Evolutionary conservation across 37 sponge, comb jelly and placozoan species (phyloP).

Genomic region (Tethya wilhelma): DNA sequence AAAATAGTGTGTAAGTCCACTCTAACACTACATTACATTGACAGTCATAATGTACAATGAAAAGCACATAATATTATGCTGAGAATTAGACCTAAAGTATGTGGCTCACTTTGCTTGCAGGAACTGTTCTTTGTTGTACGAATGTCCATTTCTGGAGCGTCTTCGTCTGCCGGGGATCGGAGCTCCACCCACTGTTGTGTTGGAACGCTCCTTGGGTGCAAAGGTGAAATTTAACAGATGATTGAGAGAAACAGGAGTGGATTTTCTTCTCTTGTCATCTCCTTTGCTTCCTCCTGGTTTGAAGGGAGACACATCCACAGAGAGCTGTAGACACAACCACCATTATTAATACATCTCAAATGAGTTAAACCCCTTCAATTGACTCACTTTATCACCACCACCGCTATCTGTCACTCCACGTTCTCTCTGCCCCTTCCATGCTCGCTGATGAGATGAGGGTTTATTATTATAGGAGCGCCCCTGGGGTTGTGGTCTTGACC

Average conservation of each 20-base stretch:
- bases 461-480: no score
- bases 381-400: no score
- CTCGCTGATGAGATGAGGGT: no score
- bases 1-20: neutral
- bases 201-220: neutral
- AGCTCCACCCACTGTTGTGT: neutral
- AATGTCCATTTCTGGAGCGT: neutral
- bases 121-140: slow-evolving; percentile 86
- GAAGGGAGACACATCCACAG: neutral
- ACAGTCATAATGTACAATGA: neutral
- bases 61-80: neutral
- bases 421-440: no score
- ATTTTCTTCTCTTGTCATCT: slow-evolving; percentile 13
- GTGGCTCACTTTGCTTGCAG: slow-evolving; percentile 84
- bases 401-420: no score
- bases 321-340: no score
- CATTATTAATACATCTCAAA: no score
- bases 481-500: no score
- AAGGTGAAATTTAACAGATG: slow-evolving; percentile 69
- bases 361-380: no score
- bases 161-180: neutral
- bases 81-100: neutral
- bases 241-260: slow-evolving; percentile 61
- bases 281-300: neutral
- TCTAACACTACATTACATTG: neutral